Conservation (phyloP, 2,888 invertebrate genomes). For the Tachina lurida region DNA sequence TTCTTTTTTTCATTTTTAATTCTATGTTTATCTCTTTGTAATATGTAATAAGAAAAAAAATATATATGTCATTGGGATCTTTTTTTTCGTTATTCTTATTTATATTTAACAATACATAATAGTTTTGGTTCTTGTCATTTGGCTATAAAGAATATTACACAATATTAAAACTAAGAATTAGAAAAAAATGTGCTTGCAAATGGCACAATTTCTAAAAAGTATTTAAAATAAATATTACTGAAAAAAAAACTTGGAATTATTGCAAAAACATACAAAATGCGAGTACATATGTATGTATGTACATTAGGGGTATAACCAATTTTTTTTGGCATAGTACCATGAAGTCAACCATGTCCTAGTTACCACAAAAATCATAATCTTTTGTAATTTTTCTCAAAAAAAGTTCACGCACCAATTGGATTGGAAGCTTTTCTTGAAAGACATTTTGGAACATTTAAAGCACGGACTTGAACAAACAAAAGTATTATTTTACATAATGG, state of each 20-base stretch:
- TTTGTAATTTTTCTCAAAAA: no score
- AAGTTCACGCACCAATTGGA: no score
- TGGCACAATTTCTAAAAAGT: constrained; percentile 4
- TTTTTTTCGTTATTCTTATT: constrained; percentile 20
- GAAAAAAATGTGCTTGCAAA: constrained; percentile 2
- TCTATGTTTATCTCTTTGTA: constrained; percentile 49
- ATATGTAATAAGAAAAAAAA: constrained; percentile 28
- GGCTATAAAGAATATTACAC: constrained; percentile 37
- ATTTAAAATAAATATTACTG: neutral
- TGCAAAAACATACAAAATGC: neutral
- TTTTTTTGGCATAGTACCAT: no score
- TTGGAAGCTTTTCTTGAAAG: no score
- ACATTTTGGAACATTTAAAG: no score
- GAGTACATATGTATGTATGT: no score
- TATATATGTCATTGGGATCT: constrained; percentile 32
- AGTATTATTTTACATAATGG: no score
- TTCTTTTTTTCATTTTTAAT: constrained; percentile 19
- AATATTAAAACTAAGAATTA: constrained; percentile 32
- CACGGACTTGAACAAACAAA: no score
- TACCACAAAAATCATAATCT: no score
- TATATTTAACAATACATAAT: constrained; percentile 38
- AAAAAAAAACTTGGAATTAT: neutral
- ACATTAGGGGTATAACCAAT: no score
- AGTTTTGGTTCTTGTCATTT: constrained; percentile 16
- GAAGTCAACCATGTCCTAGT: no score